These are phyloP conservation scores for Leptobrachium leishanense DNA, from an alignment of 2,113 vertebrate genomes.

Conservation along the genomic window DNA sequence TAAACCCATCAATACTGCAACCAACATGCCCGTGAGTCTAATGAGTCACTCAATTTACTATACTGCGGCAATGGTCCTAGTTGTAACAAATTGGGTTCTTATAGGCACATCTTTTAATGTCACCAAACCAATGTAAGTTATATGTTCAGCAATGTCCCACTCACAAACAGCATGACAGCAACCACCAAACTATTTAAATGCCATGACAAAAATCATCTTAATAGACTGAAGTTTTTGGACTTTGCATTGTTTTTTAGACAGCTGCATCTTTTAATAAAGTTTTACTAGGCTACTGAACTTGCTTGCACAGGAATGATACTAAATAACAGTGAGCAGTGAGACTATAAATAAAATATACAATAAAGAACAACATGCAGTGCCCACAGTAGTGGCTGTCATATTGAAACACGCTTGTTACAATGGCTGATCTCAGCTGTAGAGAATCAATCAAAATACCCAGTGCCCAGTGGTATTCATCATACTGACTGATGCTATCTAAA, in stretches of 20 bases:
- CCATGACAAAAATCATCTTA: no score
- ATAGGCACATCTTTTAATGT: no score
- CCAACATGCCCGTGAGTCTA: no score
- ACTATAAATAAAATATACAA: slow-evolving; percentile 26
- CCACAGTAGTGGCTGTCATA: slow-evolving; percentile 24
- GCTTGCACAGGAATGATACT: not conserved
- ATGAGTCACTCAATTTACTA: no score
- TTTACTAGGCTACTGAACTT: not conserved
- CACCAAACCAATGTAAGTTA: no score
- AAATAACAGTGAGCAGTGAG: slow-evolving; percentile 16
- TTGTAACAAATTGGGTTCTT: no score
- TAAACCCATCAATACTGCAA: no score
- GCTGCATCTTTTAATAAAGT: not conserved
- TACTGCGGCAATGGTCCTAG: no score
- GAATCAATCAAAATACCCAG: slow-evolving; percentile 42
- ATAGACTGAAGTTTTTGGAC: no score
- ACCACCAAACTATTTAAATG: no score
- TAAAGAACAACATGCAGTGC: slow-evolving; percentile 25
- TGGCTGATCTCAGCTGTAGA: slow-evolving; percentile 22
- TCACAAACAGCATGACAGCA: no score
- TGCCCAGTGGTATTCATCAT: slow-evolving; percentile 43
- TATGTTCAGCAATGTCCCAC: no score
- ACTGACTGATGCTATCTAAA: slow-evolving; percentile 39
- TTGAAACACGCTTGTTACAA: slow-evolving; percentile 32
- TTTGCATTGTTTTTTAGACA: not conserved